Base-by-base conservation (phyloP, 2,888 invertebrate species). In the Orchesellides sinensis region DNA sequence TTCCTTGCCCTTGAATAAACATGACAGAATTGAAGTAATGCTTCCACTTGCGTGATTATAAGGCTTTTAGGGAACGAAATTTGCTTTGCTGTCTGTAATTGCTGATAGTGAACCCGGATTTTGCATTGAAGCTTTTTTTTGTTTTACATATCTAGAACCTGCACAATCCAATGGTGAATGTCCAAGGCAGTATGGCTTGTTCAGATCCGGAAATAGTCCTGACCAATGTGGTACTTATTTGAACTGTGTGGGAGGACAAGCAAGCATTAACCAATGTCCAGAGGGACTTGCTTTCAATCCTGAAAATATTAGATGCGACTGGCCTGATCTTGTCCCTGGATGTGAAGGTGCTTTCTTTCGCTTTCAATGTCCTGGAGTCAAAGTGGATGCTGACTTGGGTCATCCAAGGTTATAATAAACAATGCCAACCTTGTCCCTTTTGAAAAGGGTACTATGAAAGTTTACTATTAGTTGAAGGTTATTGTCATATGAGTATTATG, bases 171-270 rank as follows among this genome's bases (percentile, higher is more conserved):
- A 95, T 0, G 94, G 93, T 0, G 94, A 94, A 8, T 96, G 96
- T 87, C 95, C 96, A 0, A 94, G 95, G 89, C 95, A 95, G 89
- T 96, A 94, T 88, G 96, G 96, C 0, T 95, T 95, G 90, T 96
- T 93, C 91, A 92, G 93, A 87, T 90, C 94, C 73, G 95, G 95
- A 0, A 88, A 90, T 1, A 35, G 52, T 19, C 68, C 75, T 0
- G 89, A 90, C 0, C 91, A 94, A 89, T 96, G 96, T 89, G 95
- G 95, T 8, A 65, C 74, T 25, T 96, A 95, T 90, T 94, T 94
- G 90, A 96, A 94, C 89, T 96, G 96, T 88, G 96, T 94, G 0
- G 93, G 93, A 65, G 96, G 96, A n/a, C 92, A 93, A 4, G 95
- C 93, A 0, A 93, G 91, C 87, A 91, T 93, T 49, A 93, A 95